Conservation (phyloP, 2,888 invertebrate genomes). For the Sinotaia quadrata region DNA sequence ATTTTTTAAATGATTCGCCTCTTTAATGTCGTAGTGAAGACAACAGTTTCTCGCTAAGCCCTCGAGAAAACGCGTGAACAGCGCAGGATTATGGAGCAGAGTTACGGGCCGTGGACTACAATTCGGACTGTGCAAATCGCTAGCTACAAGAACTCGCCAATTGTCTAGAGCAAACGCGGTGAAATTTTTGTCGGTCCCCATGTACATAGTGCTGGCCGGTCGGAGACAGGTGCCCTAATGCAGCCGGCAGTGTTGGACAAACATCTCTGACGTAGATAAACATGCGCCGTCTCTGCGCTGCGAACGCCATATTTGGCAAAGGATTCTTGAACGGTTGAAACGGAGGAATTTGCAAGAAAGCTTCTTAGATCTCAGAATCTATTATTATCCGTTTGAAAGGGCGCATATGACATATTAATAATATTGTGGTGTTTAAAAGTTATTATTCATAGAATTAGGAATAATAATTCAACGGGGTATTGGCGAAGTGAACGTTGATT, state of each 20-base stretch:
- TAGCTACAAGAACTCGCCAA: constrained; percentile 32
- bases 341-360: neutral
- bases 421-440: too few relatives aligned
- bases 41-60: constrained; percentile 1
- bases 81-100: constrained; percentile 23
- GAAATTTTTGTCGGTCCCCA: constrained; percentile 33
- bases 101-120: constrained; percentile 22
- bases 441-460: too few relatives aligned
- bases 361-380: constrained; percentile 2
- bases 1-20: too few relatives aligned
- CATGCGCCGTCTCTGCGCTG: neutral
- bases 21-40: neutral
- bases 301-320: constrained; percentile 18
- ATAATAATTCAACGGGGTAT: too few relatives aligned
- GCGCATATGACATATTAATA: too few relatives aligned
- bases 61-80: neutral
- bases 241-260: constrained; percentile 21
- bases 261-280: constrained; percentile 9
- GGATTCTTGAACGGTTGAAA: constrained; percentile 17
- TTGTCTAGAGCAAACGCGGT: constrained; percentile 35
- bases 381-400: constrained; percentile 3
- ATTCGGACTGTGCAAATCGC: constrained; percentile 22
- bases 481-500: too few relatives aligned
- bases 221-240: constrained; percentile 30
- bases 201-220: constrained; percentile 26